Evolutionary conservation across 2,113 vertebrate genomes (phyloP).

Genomic region (Cephalopholis sonnerati): DNA sequence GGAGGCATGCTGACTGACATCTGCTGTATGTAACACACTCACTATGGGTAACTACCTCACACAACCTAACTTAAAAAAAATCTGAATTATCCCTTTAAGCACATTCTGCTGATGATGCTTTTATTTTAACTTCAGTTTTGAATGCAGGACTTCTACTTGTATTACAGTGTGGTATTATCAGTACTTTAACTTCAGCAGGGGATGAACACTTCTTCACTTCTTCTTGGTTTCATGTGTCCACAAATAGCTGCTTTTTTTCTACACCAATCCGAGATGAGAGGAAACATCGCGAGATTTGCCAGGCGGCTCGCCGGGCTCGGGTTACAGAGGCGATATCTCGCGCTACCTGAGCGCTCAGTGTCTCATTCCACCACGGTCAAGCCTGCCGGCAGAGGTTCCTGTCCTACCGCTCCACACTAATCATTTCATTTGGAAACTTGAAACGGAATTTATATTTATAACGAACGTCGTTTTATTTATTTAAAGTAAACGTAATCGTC

Average conservation of each 20-base stretch:
- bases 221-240: conserved; percentile 5
- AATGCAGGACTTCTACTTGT: no score
- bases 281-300: conserved; percentile 73
- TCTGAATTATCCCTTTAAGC: no score
- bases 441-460: conserved; percentile 60
- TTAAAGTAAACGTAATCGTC: conserved; percentile 41
- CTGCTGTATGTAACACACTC: no score
- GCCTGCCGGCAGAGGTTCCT: conserved; percentile 56
- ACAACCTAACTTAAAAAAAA: no score
- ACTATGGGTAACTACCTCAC: no score
- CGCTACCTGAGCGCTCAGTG: conserved; percentile 60
- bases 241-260: not conserved
- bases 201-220: no score
- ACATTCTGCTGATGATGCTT: no score
- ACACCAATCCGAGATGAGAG: not conserved
- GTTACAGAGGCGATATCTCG: conserved; percentile 77
- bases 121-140: no score
- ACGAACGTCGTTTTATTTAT: conserved; percentile 66
- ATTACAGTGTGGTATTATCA: no score
- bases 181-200: no score
- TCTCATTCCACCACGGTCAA: conserved; percentile 80
- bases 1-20: no score
- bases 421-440: conserved; percentile 56
- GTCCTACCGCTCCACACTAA: conserved; percentile 42
- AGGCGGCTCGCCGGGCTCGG: not conserved